Evolutionary conservation across 2,797 vertebrate genomes (phyloP), one percentile per base, ranked within the genome.

Genomic region (Discoglossus pictus): DNA sequence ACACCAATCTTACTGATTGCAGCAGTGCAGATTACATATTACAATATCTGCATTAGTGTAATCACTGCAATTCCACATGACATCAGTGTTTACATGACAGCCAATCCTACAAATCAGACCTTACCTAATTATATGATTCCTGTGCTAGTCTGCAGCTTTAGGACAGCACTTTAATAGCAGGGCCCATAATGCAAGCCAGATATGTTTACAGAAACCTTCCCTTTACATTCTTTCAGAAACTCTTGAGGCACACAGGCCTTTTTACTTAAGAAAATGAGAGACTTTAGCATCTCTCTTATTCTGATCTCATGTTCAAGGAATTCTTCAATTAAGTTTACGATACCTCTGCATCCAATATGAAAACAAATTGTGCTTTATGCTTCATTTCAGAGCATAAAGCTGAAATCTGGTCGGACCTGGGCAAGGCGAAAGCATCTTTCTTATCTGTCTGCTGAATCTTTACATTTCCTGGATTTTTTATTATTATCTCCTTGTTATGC

Each of bases 291-390:
- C 84, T 76, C 82, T 83, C 86, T 83, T 68, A 84, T 83, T 77
- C 83, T 92, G 84, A 91, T 90, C 88, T 92, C 86, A 91, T 83
- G 73, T 83, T 86, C 71, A 81, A 91, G 84, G 88, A 92, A 94
- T 93, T 92, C 89, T 91, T 90, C 89, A 88, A 89, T 86, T 86
- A 84, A 88, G 82, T 91, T 88, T 88, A 89, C 75, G 11, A 84
- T 88, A 82, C 83, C 76, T 86, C 80, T 83, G 83, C 73, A 83
- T 77, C 76, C 79, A 87, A 78, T 8, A 75, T 83, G 78, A 86
- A 88, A 88, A 89, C 78, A 87, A 86, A 86, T 79, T 85, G 83
- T 80, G 79, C 80, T 82, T 86, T 82, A 78, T 84, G 77, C 73
- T 68, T 80, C 73, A 70, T 84, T 46, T 65, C 69, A 17, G 31